Conservation (phyloP, 2,113 vertebrate genomes). For the Notothenia rossii region DNA sequence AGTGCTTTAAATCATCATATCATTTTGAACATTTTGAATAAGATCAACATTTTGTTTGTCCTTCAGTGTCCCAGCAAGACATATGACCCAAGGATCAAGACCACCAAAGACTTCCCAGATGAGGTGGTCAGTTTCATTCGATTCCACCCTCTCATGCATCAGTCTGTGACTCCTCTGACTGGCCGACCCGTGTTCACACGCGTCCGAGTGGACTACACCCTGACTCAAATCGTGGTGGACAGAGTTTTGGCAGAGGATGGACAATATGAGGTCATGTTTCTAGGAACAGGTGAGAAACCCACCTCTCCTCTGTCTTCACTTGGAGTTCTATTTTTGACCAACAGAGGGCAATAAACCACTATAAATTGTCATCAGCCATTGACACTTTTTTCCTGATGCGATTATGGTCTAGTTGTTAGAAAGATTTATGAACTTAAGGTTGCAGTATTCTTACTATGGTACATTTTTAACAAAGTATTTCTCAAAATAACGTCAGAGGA, state of each 20-base stretch:
- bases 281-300: constrained; percentile 90
- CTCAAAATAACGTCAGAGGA: not conserved
- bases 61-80: constrained; percentile 95
- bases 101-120: constrained; percentile 95
- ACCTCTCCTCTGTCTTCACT: not conserved
- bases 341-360: constrained; percentile 61
- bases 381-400: not conserved
- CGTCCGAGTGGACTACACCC: constrained; percentile 91
- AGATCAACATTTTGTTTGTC: not conserved
- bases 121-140: constrained; percentile 95
- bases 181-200: constrained; percentile 91
- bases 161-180: constrained; percentile 85
- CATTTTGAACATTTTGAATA: not conserved
- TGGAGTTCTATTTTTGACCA: constrained; percentile 44
- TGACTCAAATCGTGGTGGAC: constrained; percentile 95
- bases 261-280: constrained; percentile 96
- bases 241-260: constrained; percentile 94
- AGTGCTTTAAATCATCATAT: not conserved
- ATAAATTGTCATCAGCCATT: not conserved
- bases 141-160: constrained; percentile 93
- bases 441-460: not conserved
- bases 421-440: not conserved
- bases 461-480: not conserved
- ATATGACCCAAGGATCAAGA: constrained; percentile 93
- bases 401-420: not conserved